A percentile compares a stretch with the other conserved stretches of the same genome.
Evolutionary conservation across 2,797 vertebrate genomes (phyloP).

Genomic region (Chelidonichthys spinosus): DNA sequence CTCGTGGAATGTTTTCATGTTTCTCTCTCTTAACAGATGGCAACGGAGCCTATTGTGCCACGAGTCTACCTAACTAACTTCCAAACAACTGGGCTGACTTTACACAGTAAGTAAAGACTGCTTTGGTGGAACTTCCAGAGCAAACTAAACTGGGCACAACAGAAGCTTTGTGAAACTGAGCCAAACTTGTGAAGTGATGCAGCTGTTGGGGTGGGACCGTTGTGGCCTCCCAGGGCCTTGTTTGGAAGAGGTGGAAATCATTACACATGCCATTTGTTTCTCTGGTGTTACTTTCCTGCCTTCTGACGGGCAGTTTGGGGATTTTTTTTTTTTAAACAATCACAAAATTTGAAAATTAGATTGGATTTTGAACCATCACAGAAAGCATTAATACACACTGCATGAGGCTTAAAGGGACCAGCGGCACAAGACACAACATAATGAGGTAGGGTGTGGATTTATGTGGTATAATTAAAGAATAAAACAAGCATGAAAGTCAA

Average conservation of each 20-base stretch:
- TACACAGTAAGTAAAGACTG: constrained; percentile 39
- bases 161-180: constrained; percentile 50
- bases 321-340: neutral
- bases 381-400: neutral
- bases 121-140: constrained; percentile 48
- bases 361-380: neutral
- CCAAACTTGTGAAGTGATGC: constrained; percentile 67
- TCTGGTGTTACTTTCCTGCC: constrained; percentile 25
- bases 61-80: constrained; percentile 58
- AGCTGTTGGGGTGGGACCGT: constrained; percentile 57
- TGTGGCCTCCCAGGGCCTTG: constrained; percentile 26
- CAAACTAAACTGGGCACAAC: constrained; percentile 53
- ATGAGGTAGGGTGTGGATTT: constrained; percentile 15
- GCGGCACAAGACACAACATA: neutral
- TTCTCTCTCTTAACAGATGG: constrained; percentile 73
- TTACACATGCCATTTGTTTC: constrained; percentile 12
- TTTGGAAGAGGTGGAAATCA: constrained; percentile 41
- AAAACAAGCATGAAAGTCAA: neutral
- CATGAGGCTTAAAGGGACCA: neutral
- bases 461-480: neutral
- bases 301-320: constrained; percentile 14
- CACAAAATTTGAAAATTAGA: neutral
- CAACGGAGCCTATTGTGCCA: constrained; percentile 50
- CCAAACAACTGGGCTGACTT: constrained; percentile 68
- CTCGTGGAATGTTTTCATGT: constrained; percentile 46